Evolutionary conservation across 2,113 vertebrate genomes (phyloP).

Genomic region (Micromys minutus): DNA sequence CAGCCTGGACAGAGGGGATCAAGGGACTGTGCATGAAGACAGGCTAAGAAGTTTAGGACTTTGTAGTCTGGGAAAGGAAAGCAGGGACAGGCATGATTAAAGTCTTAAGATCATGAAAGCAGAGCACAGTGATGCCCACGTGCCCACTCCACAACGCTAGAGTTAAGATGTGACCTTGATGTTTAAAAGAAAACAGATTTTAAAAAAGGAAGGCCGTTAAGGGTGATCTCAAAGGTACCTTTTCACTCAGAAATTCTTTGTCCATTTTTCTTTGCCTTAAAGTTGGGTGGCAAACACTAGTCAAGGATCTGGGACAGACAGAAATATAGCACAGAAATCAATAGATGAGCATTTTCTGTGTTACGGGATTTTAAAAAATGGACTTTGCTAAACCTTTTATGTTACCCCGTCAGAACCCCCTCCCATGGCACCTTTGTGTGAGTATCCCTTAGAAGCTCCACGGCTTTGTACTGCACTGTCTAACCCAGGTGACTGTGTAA

Average conservation of each 20-base stretch:
- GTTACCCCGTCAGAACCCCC: not conserved
- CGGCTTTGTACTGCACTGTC: not conserved
- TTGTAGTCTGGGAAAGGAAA: conserved; percentile 56
- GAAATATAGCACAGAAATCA: conserved; percentile 8
- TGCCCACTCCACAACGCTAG: conserved; percentile 24
- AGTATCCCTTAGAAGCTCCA: not conserved
- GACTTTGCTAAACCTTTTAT: not conserved
- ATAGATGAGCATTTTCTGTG: conserved; percentile 26
- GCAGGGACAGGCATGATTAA: conserved; percentile 48
- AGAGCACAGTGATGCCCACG: not conserved
- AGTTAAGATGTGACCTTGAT: conserved; percentile 56
- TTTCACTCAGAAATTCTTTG: conserved; percentile 57
- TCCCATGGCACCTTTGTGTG: not conserved
- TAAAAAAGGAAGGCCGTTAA: conserved; percentile 23
- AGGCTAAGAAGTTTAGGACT: conserved; percentile 28
- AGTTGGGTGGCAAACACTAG: not conserved
- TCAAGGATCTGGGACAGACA: not conserved
- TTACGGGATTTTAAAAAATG: not conserved
- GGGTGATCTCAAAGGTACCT: conserved; percentile 40
- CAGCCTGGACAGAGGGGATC: not conserved
- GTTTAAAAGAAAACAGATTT: conserved; percentile 58
- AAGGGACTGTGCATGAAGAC: not conserved
- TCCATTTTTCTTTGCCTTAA: conserved; percentile 46
- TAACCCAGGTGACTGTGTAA: not conserved
- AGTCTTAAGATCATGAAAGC: conserved; percentile 65